Conservation (phyloP, 2,113 vertebrate species). For the Girardinichthys multiradiatus region DNA sequence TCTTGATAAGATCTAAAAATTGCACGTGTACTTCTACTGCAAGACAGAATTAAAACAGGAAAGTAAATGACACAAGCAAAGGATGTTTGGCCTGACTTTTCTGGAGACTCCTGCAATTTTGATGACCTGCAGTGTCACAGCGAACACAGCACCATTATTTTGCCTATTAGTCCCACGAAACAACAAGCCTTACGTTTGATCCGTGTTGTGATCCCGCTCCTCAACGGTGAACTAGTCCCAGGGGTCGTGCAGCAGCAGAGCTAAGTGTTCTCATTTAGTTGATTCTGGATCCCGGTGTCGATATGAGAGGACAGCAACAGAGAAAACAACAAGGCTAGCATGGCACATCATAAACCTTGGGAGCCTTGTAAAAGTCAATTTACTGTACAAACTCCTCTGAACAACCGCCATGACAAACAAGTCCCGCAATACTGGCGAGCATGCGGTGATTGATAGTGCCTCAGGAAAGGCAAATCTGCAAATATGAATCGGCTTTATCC, state of each 20-base stretch:
- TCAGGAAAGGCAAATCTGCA: slow-evolving; percentile 62
- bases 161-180: slow-evolving; percentile 61
- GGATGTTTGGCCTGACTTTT: slow-evolving; percentile 1
- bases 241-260: slow-evolving; percentile 58
- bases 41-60: slow-evolving; percentile 21
- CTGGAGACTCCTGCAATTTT: slow-evolving; percentile 40
- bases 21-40: slow-evolving; percentile 25
- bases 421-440: slow-evolving; percentile 20
- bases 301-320: slow-evolving; percentile 39
- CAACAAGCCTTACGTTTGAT: slow-evolving; percentile 52
- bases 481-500: slow-evolving; percentile 67
- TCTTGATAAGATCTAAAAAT: slow-evolving; percentile 42
- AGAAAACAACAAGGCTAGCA: slow-evolving; percentile 53
- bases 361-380: slow-evolving; percentile 72
- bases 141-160: slow-evolving; percentile 43
- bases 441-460: slow-evolving; percentile 54
- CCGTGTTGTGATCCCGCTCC: slow-evolving; percentile 69
- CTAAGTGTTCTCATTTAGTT: slow-evolving; percentile 71
- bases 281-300: slow-evolving; percentile 32
- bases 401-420: slow-evolving; percentile 50
- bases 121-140: slow-evolving; percentile 48
- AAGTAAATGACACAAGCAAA: neutral
- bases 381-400: slow-evolving; percentile 54
- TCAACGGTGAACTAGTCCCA: slow-evolving; percentile 75
- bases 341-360: slow-evolving; percentile 53